These are phyloP conservation scores for Tolypeutes matacus DNA, from an alignment of 2,797 vertebrate genomes.

Conservation along the genomic window DNA sequence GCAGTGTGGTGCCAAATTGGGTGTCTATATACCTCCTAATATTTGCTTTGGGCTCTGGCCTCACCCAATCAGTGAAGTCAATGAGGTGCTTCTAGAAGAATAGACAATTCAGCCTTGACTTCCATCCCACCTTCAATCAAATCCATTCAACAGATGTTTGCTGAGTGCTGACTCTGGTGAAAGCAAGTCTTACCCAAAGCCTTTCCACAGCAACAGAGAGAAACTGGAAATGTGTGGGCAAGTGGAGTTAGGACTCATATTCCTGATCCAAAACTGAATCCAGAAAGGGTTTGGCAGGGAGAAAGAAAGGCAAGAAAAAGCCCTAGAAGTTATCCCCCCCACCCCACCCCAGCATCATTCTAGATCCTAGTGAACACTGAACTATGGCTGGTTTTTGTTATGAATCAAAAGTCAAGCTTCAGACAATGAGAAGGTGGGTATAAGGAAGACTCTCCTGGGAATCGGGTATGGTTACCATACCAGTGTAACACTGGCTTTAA, in stretches of 20 bases:
- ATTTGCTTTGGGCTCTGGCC: neutral
- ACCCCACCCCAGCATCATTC: neutral
- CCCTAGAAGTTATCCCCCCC: neutral
- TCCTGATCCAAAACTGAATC: neutral
- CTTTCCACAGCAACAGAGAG: neutral
- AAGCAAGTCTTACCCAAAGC: fast-evolving
- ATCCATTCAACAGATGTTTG: neutral
- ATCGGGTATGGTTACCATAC: neutral
- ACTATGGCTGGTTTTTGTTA: neutral
- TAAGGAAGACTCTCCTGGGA: neutral
- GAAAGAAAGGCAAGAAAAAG: neutral
- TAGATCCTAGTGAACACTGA: conserved; percentile 50
- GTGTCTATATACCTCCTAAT: neutral
- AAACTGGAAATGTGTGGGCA: neutral
- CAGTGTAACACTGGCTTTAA: neutral
- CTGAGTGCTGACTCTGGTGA: neutral
- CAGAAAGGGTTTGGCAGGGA: neutral
- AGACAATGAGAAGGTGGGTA: neutral
- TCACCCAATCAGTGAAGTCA: neutral
- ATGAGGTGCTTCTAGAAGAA: neutral
- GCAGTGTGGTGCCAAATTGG: neutral
- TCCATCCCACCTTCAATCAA: neutral
- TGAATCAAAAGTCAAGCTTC: neutral
- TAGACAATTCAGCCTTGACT: neutral
- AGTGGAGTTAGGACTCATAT: neutral